Evolutionary conservation across 2,113 vertebrate genomes (phyloP), one percentile per base, ranked within the genome.

Genomic region (Oncorhynchus mykiss): DNA sequence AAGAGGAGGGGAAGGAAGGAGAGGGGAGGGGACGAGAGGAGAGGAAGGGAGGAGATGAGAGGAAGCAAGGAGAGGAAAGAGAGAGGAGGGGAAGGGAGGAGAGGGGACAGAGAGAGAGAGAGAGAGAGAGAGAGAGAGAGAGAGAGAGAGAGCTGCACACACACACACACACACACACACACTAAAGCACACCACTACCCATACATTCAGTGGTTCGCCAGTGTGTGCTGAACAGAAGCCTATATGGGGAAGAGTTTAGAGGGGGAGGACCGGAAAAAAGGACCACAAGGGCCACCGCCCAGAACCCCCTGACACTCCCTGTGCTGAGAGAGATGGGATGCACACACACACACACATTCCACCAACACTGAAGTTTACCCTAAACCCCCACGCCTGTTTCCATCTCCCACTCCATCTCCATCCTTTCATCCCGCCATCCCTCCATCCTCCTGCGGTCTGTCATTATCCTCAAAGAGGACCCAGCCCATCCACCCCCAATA

Each of bases 261-360:
- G 82, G 79, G 83, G 84, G 54, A 70, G 73, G 84, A 76, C 77
- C 75, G 87, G 86, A 83, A 85, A 81, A 81, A 71, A 72, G 60
- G 74, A 86, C 83, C 86, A 20, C 90, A 86, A 57, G 18, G 73
- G 80, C 88, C 91, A 92, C 91, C 90, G 73, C 75, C 77, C 88
- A 85, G 87, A 85, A 84, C 80, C 70, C 83, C 86, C 87, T 78
- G 81, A 29, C 25, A n/a, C n/a, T n/a, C 49, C 51, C 45, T 14
- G 20, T 74, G 29, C 60, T 64, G 60, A 25, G 51, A 57, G 51
- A 57, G 18, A 64, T 5, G 60, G 60, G 60, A n/a, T 64, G 6
- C 18, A 64, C 22, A 39, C 34, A 39, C 34, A 39, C 34, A 39
- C 34, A 39, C 8, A 64, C 60, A 64, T 22, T 22, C 60, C 60